Evolutionary conservation across 1,140 invertebrate species (phyloP).

Genomic region (Yoshiicerus persimilis): DNA sequence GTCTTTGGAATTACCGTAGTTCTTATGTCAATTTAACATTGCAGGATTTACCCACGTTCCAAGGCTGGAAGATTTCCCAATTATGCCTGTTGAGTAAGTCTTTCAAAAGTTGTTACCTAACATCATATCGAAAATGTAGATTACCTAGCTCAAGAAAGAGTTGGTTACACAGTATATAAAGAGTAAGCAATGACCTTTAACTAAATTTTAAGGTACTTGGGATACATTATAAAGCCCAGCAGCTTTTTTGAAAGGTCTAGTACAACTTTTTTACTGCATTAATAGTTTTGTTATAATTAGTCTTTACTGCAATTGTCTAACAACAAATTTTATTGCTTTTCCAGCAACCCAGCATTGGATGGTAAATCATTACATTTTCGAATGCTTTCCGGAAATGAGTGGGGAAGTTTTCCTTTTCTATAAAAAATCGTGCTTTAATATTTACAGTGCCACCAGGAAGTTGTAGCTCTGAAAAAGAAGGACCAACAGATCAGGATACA

Average conservation of each 20-base stretch:
- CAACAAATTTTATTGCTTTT: too few species aligned
- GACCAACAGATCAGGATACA: background rate
- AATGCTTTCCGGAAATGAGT: too few species aligned
- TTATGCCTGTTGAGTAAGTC: conserved; percentile 8
- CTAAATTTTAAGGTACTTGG: background rate
- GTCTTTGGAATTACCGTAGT: background rate
- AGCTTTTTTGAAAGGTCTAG: background rate
- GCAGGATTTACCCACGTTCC: background rate
- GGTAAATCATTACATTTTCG: too few species aligned
- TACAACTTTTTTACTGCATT: too few species aligned
- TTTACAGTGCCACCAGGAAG: background rate
- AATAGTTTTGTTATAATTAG: too few species aligned
- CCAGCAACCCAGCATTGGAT: too few species aligned
- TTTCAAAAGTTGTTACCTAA: background rate
- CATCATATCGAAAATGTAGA: background rate
- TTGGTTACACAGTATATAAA: background rate
- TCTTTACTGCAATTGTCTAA: too few species aligned
- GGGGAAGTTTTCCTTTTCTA: too few species aligned
- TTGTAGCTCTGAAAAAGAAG: background rate
- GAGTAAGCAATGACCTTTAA: too few species aligned
- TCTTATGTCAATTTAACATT: background rate
- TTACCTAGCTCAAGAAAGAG: background rate
- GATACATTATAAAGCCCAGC: background rate
- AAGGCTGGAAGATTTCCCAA: background rate
- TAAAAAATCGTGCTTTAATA: too few species aligned